Conservation (phyloP, 2,888 invertebrate genomes). For the Coremacera marginata region DNA sequence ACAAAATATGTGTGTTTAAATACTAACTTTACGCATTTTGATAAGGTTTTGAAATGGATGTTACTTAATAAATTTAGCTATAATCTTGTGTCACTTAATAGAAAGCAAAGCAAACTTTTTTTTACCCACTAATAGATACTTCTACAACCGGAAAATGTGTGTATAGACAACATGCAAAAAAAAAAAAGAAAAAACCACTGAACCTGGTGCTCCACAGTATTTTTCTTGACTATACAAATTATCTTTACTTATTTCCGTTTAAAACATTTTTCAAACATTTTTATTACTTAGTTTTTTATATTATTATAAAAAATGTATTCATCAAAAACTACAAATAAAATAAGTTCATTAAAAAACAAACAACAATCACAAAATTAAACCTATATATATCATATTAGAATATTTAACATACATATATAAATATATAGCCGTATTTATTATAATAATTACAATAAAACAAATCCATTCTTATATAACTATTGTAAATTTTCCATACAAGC, state of each 20-base stretch:
- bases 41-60: no score
- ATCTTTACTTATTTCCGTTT: neutral
- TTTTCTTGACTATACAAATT: neutral
- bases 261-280: neutral
- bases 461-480: neutral
- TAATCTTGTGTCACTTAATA: no score
- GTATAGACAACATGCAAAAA: neutral
- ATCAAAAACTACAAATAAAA: neutral
- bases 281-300: neutral
- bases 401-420: neutral
- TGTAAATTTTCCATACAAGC: conserved; percentile 21
- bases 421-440: neutral
- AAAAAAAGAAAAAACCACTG: conserved; percentile 10
- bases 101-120: no score
- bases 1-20: no score
- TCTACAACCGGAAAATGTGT: neutral
- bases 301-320: neutral
- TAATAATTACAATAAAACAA: neutral
- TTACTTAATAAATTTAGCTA: no score
- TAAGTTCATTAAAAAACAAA: neutral
- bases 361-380: neutral
- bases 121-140: neutral
- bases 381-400: neutral
- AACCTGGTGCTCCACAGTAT: neutral
- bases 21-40: no score